Conservation (phyloP, 2,113 vertebrate species). For the Euleptes europaea region DNA sequence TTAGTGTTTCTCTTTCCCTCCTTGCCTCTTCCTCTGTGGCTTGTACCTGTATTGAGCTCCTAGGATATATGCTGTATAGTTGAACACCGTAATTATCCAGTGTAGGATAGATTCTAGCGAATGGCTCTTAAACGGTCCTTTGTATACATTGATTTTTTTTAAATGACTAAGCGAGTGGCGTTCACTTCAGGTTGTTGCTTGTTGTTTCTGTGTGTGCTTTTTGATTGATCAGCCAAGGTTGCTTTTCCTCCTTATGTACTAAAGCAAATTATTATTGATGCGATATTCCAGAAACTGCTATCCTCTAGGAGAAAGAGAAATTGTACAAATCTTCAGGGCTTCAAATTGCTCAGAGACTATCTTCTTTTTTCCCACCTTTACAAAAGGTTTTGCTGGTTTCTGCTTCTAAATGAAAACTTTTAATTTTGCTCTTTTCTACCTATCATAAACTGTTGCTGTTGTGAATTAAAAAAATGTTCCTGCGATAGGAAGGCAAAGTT, state of each 20-base stretch:
- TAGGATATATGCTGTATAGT: background rate
- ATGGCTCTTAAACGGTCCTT: background rate
- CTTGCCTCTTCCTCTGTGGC: background rate
- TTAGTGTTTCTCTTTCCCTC: background rate
- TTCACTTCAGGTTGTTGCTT: background rate
- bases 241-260: conserved; percentile 18
- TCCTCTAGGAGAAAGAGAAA: background rate
- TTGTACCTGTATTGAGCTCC: background rate
- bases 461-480: background rate
- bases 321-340: background rate
- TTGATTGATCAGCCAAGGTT: conserved; percentile 17
- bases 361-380: background rate
- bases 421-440: background rate
- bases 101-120: conserved; percentile 7
- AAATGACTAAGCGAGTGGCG: conserved; percentile 18
- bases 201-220: conserved; percentile 2
- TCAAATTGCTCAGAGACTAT: conserved; percentile 2
- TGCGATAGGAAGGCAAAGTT: background rate
- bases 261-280: conserved; percentile 27
- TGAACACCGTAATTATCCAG: conserved; percentile 17
- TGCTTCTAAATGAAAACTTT: background rate
- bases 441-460: conserved; percentile 5
- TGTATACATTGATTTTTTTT: conserved; percentile 22
- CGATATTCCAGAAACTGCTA: conserved; percentile 29
- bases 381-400: background rate